phyloP scores from a whole-genome alignment of 2,797 vertebrate species.

The Schizothorax lantsangensis region DNA sequence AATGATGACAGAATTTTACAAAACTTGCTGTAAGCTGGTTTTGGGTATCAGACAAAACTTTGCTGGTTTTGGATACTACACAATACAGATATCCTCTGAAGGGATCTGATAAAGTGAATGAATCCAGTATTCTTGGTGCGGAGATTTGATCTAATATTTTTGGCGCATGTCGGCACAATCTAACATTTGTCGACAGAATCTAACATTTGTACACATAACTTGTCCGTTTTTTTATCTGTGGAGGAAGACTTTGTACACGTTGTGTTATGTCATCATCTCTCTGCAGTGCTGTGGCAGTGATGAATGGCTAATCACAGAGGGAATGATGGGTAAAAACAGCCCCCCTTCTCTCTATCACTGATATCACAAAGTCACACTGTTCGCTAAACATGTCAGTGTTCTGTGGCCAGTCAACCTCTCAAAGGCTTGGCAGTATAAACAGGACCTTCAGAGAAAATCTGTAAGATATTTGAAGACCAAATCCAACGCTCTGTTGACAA shows the following conservation, averaged over 20 bases:
- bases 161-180: background rate
- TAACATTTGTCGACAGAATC: background rate
- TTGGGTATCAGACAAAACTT: background rate
- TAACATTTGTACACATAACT: background rate
- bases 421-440: background rate
- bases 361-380: background rate
- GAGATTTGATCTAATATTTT: background rate
- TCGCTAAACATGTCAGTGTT: constrained; percentile 8
- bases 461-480: background rate
- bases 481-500: background rate
- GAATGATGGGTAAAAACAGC: background rate
- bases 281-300: background rate
- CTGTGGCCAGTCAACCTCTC: background rate
- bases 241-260: background rate
- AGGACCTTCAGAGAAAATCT: background rate
- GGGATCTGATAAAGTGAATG: background rate
- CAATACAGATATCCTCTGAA: background rate
- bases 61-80: background rate
- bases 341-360: background rate
- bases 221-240: background rate
- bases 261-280: background rate
- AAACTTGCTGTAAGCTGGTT: background rate
- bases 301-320: background rate
- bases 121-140: background rate
- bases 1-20: background rate